phyloP scores from a whole-genome alignment of 2,888 invertebrate species.

The Chamaedrilus cognettii region DNA sequence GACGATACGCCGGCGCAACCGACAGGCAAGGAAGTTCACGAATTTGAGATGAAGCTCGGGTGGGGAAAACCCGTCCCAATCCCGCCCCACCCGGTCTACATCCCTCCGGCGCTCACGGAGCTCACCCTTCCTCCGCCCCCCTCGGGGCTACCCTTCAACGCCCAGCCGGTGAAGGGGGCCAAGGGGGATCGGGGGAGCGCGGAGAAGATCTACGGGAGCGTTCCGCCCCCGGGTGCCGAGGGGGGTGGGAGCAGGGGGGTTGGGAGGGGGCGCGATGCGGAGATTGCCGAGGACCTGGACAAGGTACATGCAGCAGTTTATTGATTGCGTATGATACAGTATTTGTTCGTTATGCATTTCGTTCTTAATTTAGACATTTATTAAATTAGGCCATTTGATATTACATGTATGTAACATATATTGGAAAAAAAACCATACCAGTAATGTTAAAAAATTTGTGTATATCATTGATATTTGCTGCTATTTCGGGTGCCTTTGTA shows the following conservation, averaged over 20 bases:
- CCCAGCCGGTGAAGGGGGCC: slow-evolving; percentile 73
- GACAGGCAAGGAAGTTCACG: slow-evolving; percentile 86
- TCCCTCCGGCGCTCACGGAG: slow-evolving; percentile 81
- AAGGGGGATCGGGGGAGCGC: background rate
- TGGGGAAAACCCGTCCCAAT: slow-evolving; percentile 98
- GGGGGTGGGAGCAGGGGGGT: slow-evolving; percentile 7
- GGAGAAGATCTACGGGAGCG: slow-evolving; percentile 14
- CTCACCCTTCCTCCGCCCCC: slow-evolving; percentile 86
- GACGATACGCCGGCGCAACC: too few relatives aligned
- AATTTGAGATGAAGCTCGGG: slow-evolving; percentile 92
- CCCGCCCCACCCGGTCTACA: slow-evolving; percentile 95
- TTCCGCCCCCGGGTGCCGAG: slow-evolving; percentile 5
- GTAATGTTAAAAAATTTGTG: too few relatives aligned
- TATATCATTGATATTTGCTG: too few relatives aligned
- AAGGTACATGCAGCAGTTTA: too few relatives aligned
- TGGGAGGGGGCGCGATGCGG: slow-evolving; percentile 9
- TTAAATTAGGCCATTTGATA: too few relatives aligned
- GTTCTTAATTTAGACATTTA: too few relatives aligned
- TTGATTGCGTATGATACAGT: too few relatives aligned
- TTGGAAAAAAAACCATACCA: too few relatives aligned
- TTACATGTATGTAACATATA: too few relatives aligned
- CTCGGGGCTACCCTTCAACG: slow-evolving; percentile 98
- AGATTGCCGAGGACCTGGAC: slow-evolving; percentile 34
- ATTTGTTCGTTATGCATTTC: too few relatives aligned
- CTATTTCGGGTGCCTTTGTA: too few relatives aligned